Percentiles rank a stretch among this genome's conserved stretches.
Conservation (phyloP, 1,140 invertebrate genomes). For the Drosophila pseudoananassae region DNA sequence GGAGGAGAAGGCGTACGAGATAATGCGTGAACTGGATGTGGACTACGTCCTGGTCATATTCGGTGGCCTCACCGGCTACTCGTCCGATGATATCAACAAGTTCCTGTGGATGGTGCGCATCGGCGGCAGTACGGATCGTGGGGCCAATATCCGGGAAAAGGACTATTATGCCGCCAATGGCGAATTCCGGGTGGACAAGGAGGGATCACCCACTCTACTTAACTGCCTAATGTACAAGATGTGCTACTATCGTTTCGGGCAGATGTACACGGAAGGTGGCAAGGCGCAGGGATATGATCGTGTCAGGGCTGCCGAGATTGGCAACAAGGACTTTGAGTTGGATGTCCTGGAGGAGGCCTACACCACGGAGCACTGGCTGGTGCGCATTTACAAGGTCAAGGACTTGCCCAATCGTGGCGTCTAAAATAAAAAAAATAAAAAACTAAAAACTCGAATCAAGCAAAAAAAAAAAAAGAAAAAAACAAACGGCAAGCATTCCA, state of each 20-base stretch:
- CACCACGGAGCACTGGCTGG: conserved; percentile 98
- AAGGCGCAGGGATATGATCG: conserved; percentile 95
- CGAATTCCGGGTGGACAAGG: conserved; percentile 96
- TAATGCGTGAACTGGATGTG: conserved; percentile 98
- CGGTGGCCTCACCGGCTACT: conserved; percentile 98
- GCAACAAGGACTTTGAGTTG: conserved; percentile 97
- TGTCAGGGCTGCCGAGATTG: conserved; percentile 95
- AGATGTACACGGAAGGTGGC: conserved; percentile 97
- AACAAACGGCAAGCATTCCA: conserved; percentile 1
- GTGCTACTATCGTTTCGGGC: conserved; percentile 97
- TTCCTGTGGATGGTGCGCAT: conserved; percentile 99
- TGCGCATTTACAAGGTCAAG: conserved; percentile 97
- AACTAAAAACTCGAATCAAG: not conserved
- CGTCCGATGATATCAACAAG: conserved; percentile 99
- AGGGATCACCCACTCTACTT: conserved; percentile 93
- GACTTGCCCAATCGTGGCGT: conserved; percentile 93
- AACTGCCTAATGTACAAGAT: conserved; percentile 99
- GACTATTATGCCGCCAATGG: conserved; percentile 98
- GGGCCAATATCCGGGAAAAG: conserved; percentile 96
- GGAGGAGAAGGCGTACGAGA: conserved; percentile 98
- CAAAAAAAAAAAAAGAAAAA: not conserved
- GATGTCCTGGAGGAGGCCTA: conserved; percentile 97
- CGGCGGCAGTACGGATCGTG: conserved; percentile 97
- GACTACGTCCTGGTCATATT: conserved; percentile 99
- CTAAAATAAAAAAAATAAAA: conserved; percentile 65